phyloP scores from a whole-genome alignment of 2,113 vertebrate genomes.

The Onychostoma macrolepis region DNA sequence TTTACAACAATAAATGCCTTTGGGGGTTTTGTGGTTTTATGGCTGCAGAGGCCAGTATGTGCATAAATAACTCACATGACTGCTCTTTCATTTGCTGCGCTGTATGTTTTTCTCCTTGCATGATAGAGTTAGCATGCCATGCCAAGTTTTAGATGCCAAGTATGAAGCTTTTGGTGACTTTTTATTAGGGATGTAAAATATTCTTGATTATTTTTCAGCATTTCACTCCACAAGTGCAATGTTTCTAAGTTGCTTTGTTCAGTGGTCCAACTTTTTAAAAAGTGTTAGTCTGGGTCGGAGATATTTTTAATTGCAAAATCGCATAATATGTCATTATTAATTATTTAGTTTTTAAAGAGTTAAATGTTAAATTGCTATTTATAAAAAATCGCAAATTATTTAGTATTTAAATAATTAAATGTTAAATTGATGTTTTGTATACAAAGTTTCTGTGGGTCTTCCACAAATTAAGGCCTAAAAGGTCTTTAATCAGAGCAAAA shows the following conservation, averaged over 20 bases:
- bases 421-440: background rate
- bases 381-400: background rate
- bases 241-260: background rate
- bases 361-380: no score
- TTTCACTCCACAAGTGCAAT: background rate
- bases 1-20: slow-evolving; percentile 3
- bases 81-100: background rate
- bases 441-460: no score
- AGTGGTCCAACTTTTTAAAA: background rate
- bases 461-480: no score
- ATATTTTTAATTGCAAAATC: background rate
- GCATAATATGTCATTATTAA: background rate
- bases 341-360: background rate
- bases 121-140: background rate
- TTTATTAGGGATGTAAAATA: background rate
- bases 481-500: no score
- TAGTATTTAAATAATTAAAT: background rate
- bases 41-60: background rate
- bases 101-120: background rate
- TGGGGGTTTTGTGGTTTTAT: background rate
- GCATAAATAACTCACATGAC: background rate
- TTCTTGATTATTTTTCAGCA: background rate
- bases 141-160: background rate
- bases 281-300: background rate
- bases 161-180: background rate